These are phyloP conservation scores for Euwallacea fornicatus DNA, from an alignment of 1,140 invertebrate genomes.

Conservation along the genomic window DNA sequence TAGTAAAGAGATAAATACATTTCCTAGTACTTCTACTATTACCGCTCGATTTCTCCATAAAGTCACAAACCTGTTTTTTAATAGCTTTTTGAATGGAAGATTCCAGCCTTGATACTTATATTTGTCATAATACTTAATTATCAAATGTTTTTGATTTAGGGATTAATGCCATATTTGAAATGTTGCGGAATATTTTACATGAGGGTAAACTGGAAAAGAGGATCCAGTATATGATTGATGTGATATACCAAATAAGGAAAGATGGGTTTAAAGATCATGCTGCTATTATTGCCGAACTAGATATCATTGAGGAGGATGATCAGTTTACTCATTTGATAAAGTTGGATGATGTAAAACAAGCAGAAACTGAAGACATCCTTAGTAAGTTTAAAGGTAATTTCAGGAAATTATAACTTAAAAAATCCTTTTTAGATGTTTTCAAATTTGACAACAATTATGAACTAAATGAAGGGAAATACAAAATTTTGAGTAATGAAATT, in stretches of 20 bases:
- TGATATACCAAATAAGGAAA: constrained; percentile 94
- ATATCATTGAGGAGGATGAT: constrained; percentile 96
- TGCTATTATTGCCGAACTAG: constrained; percentile 83
- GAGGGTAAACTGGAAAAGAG: constrained; percentile 89
- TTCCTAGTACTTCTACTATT: too few relatives aligned
- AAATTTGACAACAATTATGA: constrained; percentile 94
- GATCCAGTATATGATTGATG: constrained; percentile 99
- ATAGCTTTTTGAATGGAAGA: neutral
- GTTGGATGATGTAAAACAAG: constrained; percentile 77
- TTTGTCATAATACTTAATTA: too few relatives aligned
- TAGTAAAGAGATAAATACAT: too few relatives aligned
- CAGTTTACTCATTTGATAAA: constrained; percentile 94
- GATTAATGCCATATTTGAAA: constrained; percentile 93
- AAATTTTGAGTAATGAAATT: constrained; percentile 85
- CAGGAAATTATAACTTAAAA: neutral
- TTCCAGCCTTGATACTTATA: too few relatives aligned
- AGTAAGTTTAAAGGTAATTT: constrained; percentile 63
- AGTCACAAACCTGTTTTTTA: too few relatives aligned
- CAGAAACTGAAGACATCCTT: constrained; percentile 82
- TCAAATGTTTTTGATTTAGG: constrained; percentile 30
- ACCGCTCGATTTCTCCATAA: too few relatives aligned
- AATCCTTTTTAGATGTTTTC: constrained; percentile 79
- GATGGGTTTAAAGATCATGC: constrained; percentile 96
- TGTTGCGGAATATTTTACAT: constrained; percentile 90
- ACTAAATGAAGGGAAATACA: constrained; percentile 95